Conservation (phyloP, 1,140 invertebrate species). For the Rhopalosiphum padi region DNA sequence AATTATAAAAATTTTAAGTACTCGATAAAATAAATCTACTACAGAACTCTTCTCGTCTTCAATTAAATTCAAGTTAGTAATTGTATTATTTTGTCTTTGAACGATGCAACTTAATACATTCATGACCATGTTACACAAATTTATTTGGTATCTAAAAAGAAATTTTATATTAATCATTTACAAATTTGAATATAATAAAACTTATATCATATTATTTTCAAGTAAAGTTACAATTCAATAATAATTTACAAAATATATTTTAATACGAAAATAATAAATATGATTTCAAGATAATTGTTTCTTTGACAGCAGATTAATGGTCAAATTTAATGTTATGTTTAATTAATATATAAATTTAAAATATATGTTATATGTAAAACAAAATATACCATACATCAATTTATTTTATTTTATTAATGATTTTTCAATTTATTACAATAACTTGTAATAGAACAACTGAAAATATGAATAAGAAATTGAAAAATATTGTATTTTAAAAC, state of each 20-base stretch:
- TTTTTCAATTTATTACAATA: too few species aligned
- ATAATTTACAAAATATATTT: neutral
- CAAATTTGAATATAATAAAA: neutral
- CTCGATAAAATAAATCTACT: constrained; percentile 45
- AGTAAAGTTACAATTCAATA: neutral
- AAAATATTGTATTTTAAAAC: neutral
- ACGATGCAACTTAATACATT: constrained; percentile 45
- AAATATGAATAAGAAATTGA: neutral
- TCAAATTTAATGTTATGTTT: too few species aligned
- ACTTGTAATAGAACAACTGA: too few species aligned
- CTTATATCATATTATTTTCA: neutral
- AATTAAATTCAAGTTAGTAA: constrained; percentile 30
- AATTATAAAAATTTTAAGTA: constrained; percentile 44
- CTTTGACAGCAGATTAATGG: too few species aligned
- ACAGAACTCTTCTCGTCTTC: neutral
- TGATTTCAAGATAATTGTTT: neutral
- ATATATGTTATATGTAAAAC: too few species aligned
- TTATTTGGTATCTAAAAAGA: constrained; percentile 50
- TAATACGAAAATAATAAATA: too few species aligned
- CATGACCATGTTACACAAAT: constrained; percentile 51
- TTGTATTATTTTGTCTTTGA: constrained; percentile 34
- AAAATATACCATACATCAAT: too few species aligned
- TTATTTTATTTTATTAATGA: too few species aligned
- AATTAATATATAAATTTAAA: too few species aligned
- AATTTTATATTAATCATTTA: neutral